Evolutionary conservation across 2,888 invertebrate genomes (phyloP), one percentile per base, ranked within the genome.

Genomic region (Sericinus montela): DNA sequence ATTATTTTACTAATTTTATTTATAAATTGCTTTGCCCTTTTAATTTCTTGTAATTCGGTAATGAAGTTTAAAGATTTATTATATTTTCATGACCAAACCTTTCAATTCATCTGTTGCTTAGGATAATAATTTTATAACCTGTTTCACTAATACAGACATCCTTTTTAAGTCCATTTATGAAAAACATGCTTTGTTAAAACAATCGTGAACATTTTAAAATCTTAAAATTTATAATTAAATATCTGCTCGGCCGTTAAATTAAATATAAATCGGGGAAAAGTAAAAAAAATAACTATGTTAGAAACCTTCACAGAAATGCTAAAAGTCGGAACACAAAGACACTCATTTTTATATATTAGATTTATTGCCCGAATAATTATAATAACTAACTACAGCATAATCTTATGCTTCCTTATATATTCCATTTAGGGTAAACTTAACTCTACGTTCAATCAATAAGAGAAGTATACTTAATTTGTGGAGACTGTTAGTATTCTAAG

Each of bases 401-500:
- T 5, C 8, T 8, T 25, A 25, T 25, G 1, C 8, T 10, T 48
- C 23, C 36, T 38, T n/a, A 15, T 44, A 48, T 45, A 36, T 32
- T 19, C 19, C 42, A 48, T 38, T 38, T 5, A 19, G 34, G 15
- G 15, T 13, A 25, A 39, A 23, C 5, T 29, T 48, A 36, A 37
- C 5, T 16, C 10, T 51, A 42, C 30, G 29, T 19, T 38, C 37
- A 47, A 41, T n/a, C 10, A 41, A 45, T 28, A 41, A 41, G 37
- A 51, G 53, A 52, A 51, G 55, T 58, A 61, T 59, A 73, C 72
- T 75, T 75, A 75, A 77, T 69, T 67, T 63, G 57, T 67, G 69
- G 75, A 77, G 77, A 77, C 77, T 77, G 77, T 67, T 77, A 75
- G 73, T 46, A 57, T 36, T 43, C 45, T 69, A 69, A 68, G 67